Conservation (phyloP, 2,888 invertebrate species). For the Abscondita cerata region DNA sequence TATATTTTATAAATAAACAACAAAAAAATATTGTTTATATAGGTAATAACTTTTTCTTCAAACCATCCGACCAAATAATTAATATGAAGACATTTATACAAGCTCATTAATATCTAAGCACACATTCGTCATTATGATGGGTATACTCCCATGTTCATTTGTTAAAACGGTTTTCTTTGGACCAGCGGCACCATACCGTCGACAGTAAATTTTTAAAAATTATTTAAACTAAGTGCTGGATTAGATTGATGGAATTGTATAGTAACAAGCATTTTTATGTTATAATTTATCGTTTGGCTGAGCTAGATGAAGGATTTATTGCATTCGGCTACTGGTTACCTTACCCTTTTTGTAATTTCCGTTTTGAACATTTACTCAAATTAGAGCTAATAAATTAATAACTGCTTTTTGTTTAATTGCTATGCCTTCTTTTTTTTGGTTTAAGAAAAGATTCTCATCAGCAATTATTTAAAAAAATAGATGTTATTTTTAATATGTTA, state of each 20-base stretch:
- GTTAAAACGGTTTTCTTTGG: slow-evolving; percentile 36
- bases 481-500: too few species aligned
- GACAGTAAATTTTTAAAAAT: slow-evolving; percentile 31
- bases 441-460: too few species aligned
- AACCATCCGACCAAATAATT: slow-evolving; percentile 38
- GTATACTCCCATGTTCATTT: slow-evolving; percentile 42
- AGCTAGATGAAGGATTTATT: slow-evolving; percentile 4
- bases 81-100: slow-evolving; percentile 51
- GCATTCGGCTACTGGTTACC: too few species aligned
- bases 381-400: too few species aligned
- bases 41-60: too few species aligned
- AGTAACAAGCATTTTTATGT: slow-evolving; percentile 8
- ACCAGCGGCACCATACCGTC: slow-evolving; percentile 30
- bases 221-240: slow-evolving; percentile 36
- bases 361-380: too few species aligned
- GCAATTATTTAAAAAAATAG: too few species aligned
- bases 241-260: slow-evolving; percentile 34
- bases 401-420: too few species aligned
- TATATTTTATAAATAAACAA: too few species aligned
- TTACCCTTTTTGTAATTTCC: too few species aligned
- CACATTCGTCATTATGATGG: slow-evolving; percentile 48
- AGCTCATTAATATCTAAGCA: slow-evolving; percentile 47
- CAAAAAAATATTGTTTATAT: too few species aligned
- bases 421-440: too few species aligned
- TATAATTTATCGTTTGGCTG: slow-evolving; percentile 11